Percentiles rank a stretch among this genome's conserved stretches.
Evolutionary conservation across 1,140 invertebrate genomes (phyloP).

Genomic region (Cyphomyrmex costatus): DNA sequence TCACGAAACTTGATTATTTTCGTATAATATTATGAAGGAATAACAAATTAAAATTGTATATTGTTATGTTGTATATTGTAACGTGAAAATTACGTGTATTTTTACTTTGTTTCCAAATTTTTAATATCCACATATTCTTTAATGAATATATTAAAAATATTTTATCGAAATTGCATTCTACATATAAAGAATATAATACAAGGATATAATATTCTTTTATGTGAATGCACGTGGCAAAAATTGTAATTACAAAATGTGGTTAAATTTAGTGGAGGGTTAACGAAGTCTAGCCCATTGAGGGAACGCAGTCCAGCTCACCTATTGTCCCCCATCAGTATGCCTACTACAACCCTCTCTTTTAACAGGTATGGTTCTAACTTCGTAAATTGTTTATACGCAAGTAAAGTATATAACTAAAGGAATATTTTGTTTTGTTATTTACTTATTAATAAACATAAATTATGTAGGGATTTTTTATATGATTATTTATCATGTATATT

Average conservation of each 20-base stretch:
- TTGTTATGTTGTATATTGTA: not conserved
- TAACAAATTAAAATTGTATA: not conserved
- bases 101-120: not conserved
- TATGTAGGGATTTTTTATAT: conserved; percentile 2
- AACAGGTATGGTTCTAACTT: conserved; percentile 89
- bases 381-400: conserved; percentile 54
- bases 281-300: conserved; percentile 87
- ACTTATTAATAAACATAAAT: not conserved
- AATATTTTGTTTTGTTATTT: conserved; percentile 33
- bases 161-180: not conserved
- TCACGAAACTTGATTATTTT: conserved; percentile 10
- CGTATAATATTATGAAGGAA: not conserved
- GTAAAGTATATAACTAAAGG: conserved; percentile 32
- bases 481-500: conserved; percentile 43
- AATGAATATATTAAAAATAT: conserved; percentile 8
- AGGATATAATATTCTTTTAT: conserved; percentile 14
- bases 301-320: conserved; percentile 88
- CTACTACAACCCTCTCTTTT: conserved; percentile 89
- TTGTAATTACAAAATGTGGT: conserved; percentile 80
- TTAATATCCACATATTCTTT: not conserved
- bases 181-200: not conserved
- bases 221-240: conserved; percentile 41
- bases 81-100: not conserved
- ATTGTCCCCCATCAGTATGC: conserved; percentile 92
- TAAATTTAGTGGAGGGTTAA: conserved; percentile 82